Conservation (phyloP, 2,113 vertebrate genomes). For the Tupaia tana region DNA sequence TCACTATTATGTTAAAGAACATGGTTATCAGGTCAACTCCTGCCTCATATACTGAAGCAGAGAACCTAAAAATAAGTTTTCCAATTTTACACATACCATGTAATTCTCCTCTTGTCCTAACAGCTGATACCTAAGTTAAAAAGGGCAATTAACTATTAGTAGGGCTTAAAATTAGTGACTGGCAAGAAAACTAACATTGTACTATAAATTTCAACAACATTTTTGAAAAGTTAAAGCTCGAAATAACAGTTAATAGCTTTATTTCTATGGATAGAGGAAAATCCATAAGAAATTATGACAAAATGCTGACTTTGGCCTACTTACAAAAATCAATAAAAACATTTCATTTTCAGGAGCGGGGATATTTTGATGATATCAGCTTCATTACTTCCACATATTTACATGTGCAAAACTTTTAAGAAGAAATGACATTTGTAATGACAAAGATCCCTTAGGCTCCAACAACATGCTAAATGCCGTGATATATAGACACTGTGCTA, state of each 20-base stretch:
- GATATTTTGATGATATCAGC: conserved; percentile 71
- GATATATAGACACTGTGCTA: not conserved
- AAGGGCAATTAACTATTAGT: conserved; percentile 55
- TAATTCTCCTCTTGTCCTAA: not conserved
- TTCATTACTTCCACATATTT: conserved; percentile 65
- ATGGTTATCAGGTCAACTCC: not conserved
- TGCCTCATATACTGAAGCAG: not conserved
- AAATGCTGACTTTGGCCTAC: conserved; percentile 73
- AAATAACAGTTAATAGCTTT: conserved; percentile 72
- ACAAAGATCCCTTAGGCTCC: conserved; percentile 48
- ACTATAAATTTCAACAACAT: conserved; percentile 57
- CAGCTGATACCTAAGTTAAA: conserved; percentile 28
- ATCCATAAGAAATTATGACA: conserved; percentile 74
- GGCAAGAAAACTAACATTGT: conserved; percentile 14
- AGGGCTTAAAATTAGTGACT: conserved; percentile 50
- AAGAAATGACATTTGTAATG: conserved; percentile 65
- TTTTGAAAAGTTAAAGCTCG: conserved; percentile 63
- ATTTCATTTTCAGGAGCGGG: conserved; percentile 75
- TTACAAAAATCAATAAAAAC: conserved; percentile 76
- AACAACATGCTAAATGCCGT: conserved; percentile 26
- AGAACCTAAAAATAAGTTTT: conserved; percentile 2
- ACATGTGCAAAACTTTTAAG: conserved; percentile 62
- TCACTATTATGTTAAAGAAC: not conserved
- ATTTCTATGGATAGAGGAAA: conserved; percentile 74
- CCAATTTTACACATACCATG: not conserved